Percentiles rank a stretch among this genome's conserved stretches.
Conservation (phyloP, 2,888 invertebrate species). For the Strigamia crassipes region DNA sequence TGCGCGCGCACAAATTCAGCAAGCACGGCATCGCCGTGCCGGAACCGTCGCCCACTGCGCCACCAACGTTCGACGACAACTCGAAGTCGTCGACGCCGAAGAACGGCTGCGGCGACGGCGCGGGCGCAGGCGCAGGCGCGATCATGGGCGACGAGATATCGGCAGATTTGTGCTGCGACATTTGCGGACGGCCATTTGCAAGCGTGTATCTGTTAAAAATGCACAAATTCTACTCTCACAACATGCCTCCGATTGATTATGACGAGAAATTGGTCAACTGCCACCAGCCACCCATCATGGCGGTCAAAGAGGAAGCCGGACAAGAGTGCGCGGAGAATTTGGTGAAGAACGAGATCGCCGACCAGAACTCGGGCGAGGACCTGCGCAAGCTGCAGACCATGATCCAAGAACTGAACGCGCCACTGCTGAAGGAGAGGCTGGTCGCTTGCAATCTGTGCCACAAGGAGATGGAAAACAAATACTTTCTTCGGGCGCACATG, state of each 20-base stretch:
- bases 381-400: conserved; percentile 86
- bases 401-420: conserved; percentile 82
- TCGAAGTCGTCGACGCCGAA: conserved; percentile 58
- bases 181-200: conserved; percentile 59
- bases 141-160: conserved; percentile 46
- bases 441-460: conserved; percentile 71
- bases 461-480: conserved; percentile 73
- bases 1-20: conserved; percentile 88
- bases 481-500: conserved; percentile 72
- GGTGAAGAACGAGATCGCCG: conserved; percentile 37
- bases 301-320: conserved; percentile 44
- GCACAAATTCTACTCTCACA: conserved; percentile 61
- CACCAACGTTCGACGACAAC: conserved; percentile 57
- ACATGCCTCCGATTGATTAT: conserved; percentile 52
- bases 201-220: conserved; percentile 60
- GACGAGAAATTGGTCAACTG: conserved; percentile 42
- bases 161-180: conserved; percentile 57
- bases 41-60: conserved; percentile 57
- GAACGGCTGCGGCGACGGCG: conserved; percentile 51
- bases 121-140: no score
- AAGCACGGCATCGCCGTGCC: conserved; percentile 75
- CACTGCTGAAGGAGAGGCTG: conserved; percentile 55
- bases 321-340: conserved; percentile 41
- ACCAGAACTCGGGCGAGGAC: conserved; percentile 64
- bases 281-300: conserved; percentile 58